These are phyloP conservation scores for Chionomys nivalis DNA, from an alignment of 2,113 vertebrate species.

Conservation along the genomic window DNA sequence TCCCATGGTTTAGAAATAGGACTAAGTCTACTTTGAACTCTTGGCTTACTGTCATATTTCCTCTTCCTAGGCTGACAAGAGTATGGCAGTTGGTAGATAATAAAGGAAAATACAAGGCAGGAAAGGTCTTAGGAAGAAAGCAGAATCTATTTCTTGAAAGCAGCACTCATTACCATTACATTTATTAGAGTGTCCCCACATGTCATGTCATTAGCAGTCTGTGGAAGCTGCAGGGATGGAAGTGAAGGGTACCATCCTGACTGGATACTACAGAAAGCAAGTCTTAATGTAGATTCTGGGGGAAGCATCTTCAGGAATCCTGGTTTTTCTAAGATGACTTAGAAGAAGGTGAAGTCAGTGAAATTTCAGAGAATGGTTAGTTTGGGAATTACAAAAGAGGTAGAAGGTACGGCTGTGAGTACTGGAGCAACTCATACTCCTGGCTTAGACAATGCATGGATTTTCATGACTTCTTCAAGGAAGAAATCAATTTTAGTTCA, in stretches of 20 bases:
- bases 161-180: not conserved
- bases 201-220: accelerated
- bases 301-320: not conserved
- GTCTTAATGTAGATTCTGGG: not conserved
- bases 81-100: not conserved
- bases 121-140: not conserved
- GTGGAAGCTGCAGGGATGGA: not conserved
- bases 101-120: not conserved
- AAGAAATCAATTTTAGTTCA: not conserved
- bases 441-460: not conserved
- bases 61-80: not conserved
- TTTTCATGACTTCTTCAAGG: not conserved
- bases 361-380: not conserved
- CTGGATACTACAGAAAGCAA: not conserved
- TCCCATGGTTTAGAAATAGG: not conserved
- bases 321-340: not conserved
- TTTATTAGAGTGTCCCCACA: accelerated
- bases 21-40: not conserved
- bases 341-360: not conserved
- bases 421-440: not conserved
- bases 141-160: not conserved
- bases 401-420: not conserved
- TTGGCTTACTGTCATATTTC: not conserved
- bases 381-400: not conserved
- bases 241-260: accelerated